A percentile compares a stretch with the other conserved stretches of the same genome.
Conservation (phyloP, 2,797 vertebrate genomes). For the Lithobates pipiens region DNA sequence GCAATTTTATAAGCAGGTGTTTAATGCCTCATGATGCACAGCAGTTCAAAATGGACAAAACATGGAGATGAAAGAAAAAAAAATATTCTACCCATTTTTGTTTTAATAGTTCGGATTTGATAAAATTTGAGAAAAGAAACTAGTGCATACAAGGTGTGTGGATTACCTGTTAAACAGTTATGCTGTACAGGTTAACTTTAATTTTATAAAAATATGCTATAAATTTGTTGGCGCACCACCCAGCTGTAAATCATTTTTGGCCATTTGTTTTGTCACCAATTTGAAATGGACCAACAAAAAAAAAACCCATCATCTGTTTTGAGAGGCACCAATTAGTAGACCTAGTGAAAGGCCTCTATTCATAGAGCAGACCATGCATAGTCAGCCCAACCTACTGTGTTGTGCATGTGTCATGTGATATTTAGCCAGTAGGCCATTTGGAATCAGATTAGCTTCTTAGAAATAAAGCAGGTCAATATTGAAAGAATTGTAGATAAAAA, state of each 20-base stretch:
- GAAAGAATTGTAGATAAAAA: constrained; percentile 73
- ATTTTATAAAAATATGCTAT: no score
- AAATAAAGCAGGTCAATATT: neutral
- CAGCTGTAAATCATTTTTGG: no score
- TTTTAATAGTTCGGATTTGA: no score
- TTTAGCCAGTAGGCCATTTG: neutral
- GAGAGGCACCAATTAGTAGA: constrained; percentile 9
- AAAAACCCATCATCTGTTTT: neutral
- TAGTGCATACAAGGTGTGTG: no score
- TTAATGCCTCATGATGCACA: neutral
- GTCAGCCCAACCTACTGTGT: constrained; percentile 13
- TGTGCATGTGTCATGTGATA: neutral
- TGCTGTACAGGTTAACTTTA: no score
- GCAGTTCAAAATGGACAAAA: neutral
- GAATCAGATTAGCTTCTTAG: neutral
- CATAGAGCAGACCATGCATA: neutral
- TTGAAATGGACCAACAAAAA: neutral
- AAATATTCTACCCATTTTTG: no score
- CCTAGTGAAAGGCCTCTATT: neutral
- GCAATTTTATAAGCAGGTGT: neutral
- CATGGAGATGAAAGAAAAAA: no score
- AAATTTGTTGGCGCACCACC: no score
- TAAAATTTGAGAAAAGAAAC: no score
- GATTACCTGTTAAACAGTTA: no score
- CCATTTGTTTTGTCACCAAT: no score